phyloP scores from a whole-genome alignment of 2,888 invertebrate genomes.

The Dryadula phaetusa region DNA sequence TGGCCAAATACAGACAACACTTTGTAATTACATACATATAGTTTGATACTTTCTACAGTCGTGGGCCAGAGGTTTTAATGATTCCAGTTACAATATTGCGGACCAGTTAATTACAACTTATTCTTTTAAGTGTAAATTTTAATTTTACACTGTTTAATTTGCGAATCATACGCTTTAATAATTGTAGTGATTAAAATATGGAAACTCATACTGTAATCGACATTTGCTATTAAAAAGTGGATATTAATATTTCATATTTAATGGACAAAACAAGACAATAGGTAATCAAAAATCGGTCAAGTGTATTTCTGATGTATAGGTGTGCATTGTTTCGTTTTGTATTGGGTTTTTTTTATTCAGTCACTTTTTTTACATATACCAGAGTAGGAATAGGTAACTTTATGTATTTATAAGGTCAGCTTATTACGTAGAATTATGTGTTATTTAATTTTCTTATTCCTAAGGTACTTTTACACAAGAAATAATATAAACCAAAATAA shows the following conservation, averaged over 20 bases:
- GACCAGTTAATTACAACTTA: slow-evolving; percentile 23
- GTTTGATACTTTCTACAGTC: slow-evolving; percentile 40
- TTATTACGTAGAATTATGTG: no score
- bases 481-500: no score
- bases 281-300: not conserved
- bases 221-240: not conserved
- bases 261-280: slow-evolving; percentile 15
- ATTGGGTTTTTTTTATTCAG: not conserved
- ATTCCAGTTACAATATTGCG: slow-evolving; percentile 31
- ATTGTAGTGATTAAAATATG: not conserved
- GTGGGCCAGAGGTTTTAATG: slow-evolving; percentile 32
- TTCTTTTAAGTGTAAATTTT: slow-evolving; percentile 1
- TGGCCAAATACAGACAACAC: slow-evolving; percentile 38
- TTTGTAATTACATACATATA: slow-evolving; percentile 41
- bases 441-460: no score
- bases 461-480: no score
- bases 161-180: not conserved
- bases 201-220: not conserved
- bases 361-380: no score
- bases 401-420: no score
- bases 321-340: not conserved
- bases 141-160: slow-evolving; percentile 11
- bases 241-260: not conserved
- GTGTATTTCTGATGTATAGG: not conserved
- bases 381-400: no score